Conservation (phyloP, 2,113 vertebrate genomes). For the Channa argus region DNA sequence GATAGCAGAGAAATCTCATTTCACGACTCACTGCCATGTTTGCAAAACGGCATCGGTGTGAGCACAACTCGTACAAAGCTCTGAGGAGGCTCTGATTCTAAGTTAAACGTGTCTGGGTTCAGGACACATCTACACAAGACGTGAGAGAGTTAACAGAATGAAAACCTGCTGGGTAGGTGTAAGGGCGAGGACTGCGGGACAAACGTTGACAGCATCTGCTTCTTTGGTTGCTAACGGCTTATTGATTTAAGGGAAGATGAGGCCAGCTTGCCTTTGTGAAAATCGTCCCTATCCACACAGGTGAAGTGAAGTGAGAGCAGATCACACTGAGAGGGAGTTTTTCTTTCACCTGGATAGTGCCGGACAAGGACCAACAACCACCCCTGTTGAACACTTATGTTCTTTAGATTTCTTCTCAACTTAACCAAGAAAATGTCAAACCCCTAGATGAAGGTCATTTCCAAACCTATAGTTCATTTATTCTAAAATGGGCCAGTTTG, state of each 20-base stretch:
- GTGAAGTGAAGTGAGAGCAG: conserved; percentile 45
- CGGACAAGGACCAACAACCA: conserved; percentile 53
- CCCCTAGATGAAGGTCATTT: no score
- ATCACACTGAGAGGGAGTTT: conserved; percentile 58
- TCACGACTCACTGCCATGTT: conserved; percentile 82
- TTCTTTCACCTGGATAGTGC: conserved; percentile 66
- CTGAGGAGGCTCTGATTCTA: conserved; percentile 38
- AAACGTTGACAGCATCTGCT: conserved; percentile 59
- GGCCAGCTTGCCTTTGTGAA: conserved; percentile 34
- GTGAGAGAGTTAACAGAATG: conserved; percentile 65
- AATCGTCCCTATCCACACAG: conserved; percentile 35
- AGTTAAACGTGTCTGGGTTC: conserved; percentile 65
- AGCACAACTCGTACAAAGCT: conserved; percentile 59
- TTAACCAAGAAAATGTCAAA: not conserved
- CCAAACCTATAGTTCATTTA: no score
- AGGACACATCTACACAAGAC: conserved; percentile 56
- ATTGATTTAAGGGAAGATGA: conserved; percentile 73
- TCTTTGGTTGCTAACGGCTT: conserved; percentile 82
- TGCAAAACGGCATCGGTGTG: conserved; percentile 69
- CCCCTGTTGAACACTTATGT: conserved; percentile 15
- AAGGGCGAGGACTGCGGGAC: conserved; percentile 53
- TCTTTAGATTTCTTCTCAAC: not conserved
- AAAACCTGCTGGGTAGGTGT: conserved; percentile 34
- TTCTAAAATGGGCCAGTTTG: no score
- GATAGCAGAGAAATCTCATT: conserved; percentile 82